A percentile compares a stretch with the other conserved stretches of the same genome.
Evolutionary conservation across 2,113 vertebrate genomes (phyloP).

Genomic region (Oxyura jamaicensis): DNA sequence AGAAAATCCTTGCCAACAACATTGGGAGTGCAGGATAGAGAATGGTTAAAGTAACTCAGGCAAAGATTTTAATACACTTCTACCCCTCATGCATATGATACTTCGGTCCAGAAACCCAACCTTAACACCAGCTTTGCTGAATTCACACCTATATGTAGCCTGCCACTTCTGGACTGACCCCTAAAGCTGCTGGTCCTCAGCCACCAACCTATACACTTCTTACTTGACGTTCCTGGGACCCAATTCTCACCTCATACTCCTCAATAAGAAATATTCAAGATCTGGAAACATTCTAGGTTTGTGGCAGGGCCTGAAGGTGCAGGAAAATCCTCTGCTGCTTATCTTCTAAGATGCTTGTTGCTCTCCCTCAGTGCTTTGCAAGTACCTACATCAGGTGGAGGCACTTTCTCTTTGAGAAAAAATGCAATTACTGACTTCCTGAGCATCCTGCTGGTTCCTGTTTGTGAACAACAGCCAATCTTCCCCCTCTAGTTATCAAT

Average conservation of each 20-base stretch:
- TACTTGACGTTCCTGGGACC: too few relatives aligned
- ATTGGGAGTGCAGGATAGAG: not conserved
- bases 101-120: not conserved
- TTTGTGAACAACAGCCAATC: not conserved
- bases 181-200: fast-evolving
- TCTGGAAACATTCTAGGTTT: fast-evolving
- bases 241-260: not conserved
- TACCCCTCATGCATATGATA: fast-evolving
- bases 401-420: not conserved
- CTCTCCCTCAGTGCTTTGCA: not conserved
- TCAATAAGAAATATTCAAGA: not conserved
- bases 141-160: not conserved
- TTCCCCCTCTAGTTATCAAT: not conserved
- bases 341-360: not conserved
- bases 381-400: not conserved
- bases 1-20: not conserved
- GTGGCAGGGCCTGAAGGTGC: fast-evolving
- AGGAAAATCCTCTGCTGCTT: not conserved
- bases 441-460: not conserved
- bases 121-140: not conserved
- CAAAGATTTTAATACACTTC: not conserved
- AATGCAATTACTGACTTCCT: not conserved
- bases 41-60: not conserved
- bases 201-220: not conserved
- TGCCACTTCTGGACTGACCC: not conserved